phyloP scores from a whole-genome alignment of 2,888 invertebrate genomes.

The Tenthredo amoena region DNA sequence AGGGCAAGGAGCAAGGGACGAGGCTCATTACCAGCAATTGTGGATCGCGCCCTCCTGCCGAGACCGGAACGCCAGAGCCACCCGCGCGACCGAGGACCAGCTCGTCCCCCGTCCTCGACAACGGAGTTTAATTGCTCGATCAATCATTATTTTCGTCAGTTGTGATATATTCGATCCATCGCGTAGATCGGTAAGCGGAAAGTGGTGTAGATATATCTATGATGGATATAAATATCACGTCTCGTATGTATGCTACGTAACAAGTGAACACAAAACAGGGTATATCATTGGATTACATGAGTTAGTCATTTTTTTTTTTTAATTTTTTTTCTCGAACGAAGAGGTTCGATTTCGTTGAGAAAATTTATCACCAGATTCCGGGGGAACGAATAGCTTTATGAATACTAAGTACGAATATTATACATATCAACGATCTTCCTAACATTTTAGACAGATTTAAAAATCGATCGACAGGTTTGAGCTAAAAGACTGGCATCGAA shows the following conservation, averaged over 20 bases:
- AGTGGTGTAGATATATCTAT: background rate
- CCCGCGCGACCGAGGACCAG: slow-evolving; percentile 35
- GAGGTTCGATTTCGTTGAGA: background rate
- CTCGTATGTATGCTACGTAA: background rate
- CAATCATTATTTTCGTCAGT: slow-evolving; percentile 72
- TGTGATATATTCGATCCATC: slow-evolving; percentile 48
- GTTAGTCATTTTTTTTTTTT: no score
- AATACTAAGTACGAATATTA: background rate
- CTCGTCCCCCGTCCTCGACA: slow-evolving; percentile 69
- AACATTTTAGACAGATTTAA: slow-evolving; percentile 1
- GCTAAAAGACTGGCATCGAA: background rate
- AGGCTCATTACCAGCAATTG: slow-evolving; percentile 77
- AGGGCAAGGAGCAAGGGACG: slow-evolving; percentile 58
- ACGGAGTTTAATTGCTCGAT: slow-evolving; percentile 76
- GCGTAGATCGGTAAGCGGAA: slow-evolving; percentile 27
- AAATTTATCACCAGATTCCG: background rate
- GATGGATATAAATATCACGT: background rate
- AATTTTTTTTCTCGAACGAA: no score
- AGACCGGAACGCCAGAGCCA: slow-evolving; percentile 50
- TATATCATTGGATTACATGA: background rate
- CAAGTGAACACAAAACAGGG: background rate
- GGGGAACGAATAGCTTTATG: background rate
- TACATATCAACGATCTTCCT: background rate
- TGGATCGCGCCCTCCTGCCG: slow-evolving; percentile 61
- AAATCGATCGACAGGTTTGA: background rate